A percentile compares a stretch with the other conserved stretches of the same genome.
Conservation (phyloP, 2,113 vertebrate species). For the Anas platyrhynchos region DNA sequence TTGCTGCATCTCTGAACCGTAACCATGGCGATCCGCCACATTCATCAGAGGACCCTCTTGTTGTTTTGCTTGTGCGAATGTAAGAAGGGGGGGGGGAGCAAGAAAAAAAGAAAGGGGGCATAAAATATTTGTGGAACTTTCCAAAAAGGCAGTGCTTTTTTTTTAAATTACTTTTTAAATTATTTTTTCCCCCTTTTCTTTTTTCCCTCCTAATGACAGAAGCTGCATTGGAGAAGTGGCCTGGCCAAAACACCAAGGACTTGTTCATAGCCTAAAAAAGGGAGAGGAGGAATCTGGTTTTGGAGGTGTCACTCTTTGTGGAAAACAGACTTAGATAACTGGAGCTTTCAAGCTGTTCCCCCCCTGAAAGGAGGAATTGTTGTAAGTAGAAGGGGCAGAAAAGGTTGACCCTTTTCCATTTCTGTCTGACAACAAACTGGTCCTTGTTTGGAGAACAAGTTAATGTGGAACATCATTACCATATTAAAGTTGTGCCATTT, state of each 20-base stretch:
- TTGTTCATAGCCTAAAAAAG: slow-evolving; percentile 56
- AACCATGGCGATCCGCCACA: slow-evolving; percentile 86
- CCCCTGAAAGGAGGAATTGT: slow-evolving; percentile 66
- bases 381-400: slow-evolving; percentile 24
- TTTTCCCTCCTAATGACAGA: slow-evolving; percentile 6
- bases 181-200: not conserved
- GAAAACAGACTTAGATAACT: slow-evolving; percentile 1
- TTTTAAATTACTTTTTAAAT: not conserved
- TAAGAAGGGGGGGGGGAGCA: not conserved
- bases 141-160: not conserved
- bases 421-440: slow-evolving; percentile 67
- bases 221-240: slow-evolving; percentile 14
- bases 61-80: slow-evolving; percentile 82
- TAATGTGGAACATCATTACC: slow-evolving; percentile 48
- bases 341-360: slow-evolving; percentile 40
- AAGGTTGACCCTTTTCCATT: slow-evolving; percentile 67
- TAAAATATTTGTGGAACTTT: slow-evolving; percentile 75
- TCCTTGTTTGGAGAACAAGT: slow-evolving; percentile 67
- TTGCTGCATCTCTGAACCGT: slow-evolving; percentile 85
- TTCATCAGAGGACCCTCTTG: slow-evolving; percentile 85
- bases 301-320: slow-evolving; percentile 45
- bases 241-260: not conserved
- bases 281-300: not conserved
- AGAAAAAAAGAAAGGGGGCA: slow-evolving; percentile 35
- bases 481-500: slow-evolving; percentile 18